Evolutionary conservation across 2,888 invertebrate genomes (phyloP).

Genomic region (Ceraclea dissimilis): DNA sequence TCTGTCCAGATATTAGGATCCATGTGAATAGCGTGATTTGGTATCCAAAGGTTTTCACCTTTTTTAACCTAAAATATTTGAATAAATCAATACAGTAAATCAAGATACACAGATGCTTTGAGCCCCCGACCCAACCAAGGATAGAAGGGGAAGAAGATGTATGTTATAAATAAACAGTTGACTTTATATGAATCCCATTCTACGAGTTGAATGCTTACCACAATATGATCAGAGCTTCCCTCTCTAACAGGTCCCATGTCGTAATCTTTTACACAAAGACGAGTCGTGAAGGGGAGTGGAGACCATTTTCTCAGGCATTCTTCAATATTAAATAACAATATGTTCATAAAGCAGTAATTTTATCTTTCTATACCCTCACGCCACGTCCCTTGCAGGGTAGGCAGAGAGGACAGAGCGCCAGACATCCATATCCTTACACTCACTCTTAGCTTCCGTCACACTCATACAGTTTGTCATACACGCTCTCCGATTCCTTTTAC

Average conservation of each 20-base stretch:
- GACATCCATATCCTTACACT: no score
- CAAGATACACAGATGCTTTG: no score
- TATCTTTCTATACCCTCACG: background rate
- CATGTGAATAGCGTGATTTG: conserved; percentile 32
- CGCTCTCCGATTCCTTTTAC: no score
- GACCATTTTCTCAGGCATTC: conserved; percentile 32
- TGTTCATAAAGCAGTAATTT: no score
- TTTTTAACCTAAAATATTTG: conserved; percentile 28
- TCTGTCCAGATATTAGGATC: conserved; percentile 33
- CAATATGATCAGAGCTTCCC: conserved; percentile 28
- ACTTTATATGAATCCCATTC: no score
- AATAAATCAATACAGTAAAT: no score
- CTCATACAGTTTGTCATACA: no score
- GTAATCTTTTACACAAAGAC: conserved; percentile 31
- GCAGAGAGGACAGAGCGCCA: no score
- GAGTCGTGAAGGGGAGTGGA: conserved; percentile 28
- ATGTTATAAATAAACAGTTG: background rate
- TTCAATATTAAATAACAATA: conserved; percentile 11
- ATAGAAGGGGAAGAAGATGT: background rate
- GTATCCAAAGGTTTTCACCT: conserved; percentile 31
- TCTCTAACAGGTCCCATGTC: conserved; percentile 32
- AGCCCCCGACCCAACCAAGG: no score
- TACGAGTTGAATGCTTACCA: no score
- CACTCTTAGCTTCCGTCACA: no score
- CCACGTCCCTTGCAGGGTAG: no score